These are phyloP conservation scores for Synaphobranchus kaupii DNA, from an alignment of 2,797 vertebrate species.

Conservation along the genomic window DNA sequence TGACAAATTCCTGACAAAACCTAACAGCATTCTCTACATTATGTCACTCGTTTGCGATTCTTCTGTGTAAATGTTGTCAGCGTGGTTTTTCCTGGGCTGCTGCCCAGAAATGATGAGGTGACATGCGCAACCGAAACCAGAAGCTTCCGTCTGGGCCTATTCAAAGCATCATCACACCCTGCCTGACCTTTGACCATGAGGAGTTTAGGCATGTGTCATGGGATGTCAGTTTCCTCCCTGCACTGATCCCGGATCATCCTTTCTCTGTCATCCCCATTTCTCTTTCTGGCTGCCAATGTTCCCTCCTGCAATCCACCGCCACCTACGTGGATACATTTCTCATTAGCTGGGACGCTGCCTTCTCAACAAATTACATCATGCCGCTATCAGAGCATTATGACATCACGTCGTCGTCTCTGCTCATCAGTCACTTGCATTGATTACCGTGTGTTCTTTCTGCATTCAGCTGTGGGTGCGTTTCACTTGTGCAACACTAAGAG, in stretches of 20 bases:
- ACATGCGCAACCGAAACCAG: background rate
- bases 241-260: background rate
- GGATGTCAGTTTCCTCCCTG: background rate
- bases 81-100: too few relatives aligned
- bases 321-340: background rate
- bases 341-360: background rate
- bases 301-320: too few relatives aligned
- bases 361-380: too few relatives aligned
- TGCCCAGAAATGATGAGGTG: too few relatives aligned
- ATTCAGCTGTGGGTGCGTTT: background rate
- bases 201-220: background rate
- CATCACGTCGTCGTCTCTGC: background rate
- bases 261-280: too few relatives aligned
- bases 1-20: too few relatives aligned
- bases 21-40: too few relatives aligned
- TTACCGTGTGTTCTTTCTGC: background rate
- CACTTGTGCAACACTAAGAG: background rate
- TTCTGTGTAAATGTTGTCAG: too few relatives aligned
- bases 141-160: background rate
- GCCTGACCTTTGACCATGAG: background rate
- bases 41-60: too few relatives aligned
- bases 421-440: background rate
- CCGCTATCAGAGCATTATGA: too few relatives aligned
- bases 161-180: background rate
- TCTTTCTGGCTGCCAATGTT: too few relatives aligned